Evolutionary conservation across 2,797 vertebrate genomes (phyloP).

Genomic region (Bryconaethiops microstoma): DNA sequence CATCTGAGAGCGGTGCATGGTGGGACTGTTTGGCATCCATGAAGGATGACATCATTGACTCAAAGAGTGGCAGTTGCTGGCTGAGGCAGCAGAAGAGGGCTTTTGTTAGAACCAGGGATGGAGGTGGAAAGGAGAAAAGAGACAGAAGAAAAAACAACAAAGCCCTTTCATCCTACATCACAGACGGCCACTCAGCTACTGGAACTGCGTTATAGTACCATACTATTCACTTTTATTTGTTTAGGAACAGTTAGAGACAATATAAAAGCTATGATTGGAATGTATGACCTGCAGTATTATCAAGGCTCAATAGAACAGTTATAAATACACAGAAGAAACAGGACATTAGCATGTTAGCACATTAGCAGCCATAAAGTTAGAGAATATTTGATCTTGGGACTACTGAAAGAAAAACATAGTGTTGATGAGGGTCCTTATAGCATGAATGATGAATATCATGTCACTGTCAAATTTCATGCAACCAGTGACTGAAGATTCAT

Average conservation of each 20-base stretch:
- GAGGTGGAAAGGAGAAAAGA: conserved; percentile 22
- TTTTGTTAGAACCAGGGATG: conserved; percentile 20
- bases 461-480: too few relatives aligned
- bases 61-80: not conserved
- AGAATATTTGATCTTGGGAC: not conserved
- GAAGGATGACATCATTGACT: conserved; percentile 1
- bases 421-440: too few relatives aligned
- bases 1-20: not conserved
- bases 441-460: too few relatives aligned
- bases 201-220: not conserved
- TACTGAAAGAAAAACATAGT: not conserved
- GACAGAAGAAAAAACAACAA: conserved; percentile 18
- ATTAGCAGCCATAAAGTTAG: not conserved
- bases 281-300: not conserved
- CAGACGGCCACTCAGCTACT: conserved; percentile 28
- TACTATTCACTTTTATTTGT: not conserved
- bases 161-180: conserved; percentile 16
- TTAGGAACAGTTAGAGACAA: not conserved
- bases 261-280: not conserved
- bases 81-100: conserved; percentile 9
- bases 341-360: not conserved
- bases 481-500: too few relatives aligned
- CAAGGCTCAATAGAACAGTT: not conserved
- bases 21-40: not conserved
- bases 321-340: not conserved